Percentiles rank a stretch among this genome's conserved stretches.
Evolutionary conservation across 2,888 invertebrate species (phyloP).

Genomic region (Argyra leucocephala): DNA sequence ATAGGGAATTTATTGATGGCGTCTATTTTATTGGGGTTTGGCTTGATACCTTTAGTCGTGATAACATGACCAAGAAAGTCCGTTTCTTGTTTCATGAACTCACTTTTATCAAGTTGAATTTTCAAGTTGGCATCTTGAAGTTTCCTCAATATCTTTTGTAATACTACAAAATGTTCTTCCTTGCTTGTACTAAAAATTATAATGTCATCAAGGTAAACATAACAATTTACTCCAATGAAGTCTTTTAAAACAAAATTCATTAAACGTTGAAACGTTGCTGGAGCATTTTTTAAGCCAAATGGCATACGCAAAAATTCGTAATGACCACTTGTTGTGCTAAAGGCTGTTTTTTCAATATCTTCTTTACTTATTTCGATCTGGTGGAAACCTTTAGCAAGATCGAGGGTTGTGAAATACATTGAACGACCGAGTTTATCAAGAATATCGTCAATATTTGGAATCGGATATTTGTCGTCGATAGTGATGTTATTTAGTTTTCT

Average conservation of each 20-base stretch:
- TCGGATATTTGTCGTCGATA: conserved; percentile 25
- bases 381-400: conserved; percentile 28
- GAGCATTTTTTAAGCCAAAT: conserved; percentile 18
- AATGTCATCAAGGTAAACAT: conserved; percentile 32
- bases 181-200: conserved; percentile 27
- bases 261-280: conserved; percentile 15
- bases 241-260: conserved; percentile 25
- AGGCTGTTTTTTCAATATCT: conserved; percentile 16
- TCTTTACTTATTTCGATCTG: conserved; percentile 25
- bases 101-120: conserved; percentile 25
- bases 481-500: conserved; percentile 20
- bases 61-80: background rate
- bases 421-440: conserved; percentile 19
- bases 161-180: conserved; percentile 26
- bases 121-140: conserved; percentile 23
- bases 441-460: conserved; percentile 24
- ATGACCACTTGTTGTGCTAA: no score
- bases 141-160: conserved; percentile 25
- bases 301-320: conserved; percentile 18
- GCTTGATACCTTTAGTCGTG: background rate
- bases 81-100: no score
- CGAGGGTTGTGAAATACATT: conserved; percentile 23
- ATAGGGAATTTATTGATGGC: background rate
- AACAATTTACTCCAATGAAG: conserved; percentile 24
- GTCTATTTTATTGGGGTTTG: background rate